Conservation (phyloP, 2,888 invertebrate genomes). For the Oscheius sp. region DNA sequence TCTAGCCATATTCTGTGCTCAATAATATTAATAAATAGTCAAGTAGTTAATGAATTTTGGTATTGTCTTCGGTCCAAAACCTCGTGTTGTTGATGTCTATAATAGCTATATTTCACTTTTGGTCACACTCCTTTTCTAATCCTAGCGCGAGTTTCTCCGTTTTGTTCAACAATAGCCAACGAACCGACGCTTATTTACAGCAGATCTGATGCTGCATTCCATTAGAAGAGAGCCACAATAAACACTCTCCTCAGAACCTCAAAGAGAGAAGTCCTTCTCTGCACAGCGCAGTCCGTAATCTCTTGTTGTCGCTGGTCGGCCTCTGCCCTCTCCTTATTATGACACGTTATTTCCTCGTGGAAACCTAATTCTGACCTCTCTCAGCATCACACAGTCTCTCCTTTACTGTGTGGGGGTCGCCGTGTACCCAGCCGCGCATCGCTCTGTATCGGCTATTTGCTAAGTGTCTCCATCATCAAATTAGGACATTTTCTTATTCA, state of each 20-base stretch:
- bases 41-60: too few species aligned
- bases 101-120: slow-evolving; percentile 10
- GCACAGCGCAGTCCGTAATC: slow-evolving; percentile 26
- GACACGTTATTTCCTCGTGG: slow-evolving; percentile 23
- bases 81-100: not conserved
- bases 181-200: slow-evolving; percentile 18
- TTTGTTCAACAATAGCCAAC: not conserved
- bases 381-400: slow-evolving; percentile 4
- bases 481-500: slow-evolving; percentile 32
- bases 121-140: slow-evolving; percentile 14
- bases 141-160: slow-evolving; percentile 5
- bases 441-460: slow-evolving; percentile 35
- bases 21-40: too few species aligned
- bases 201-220: slow-evolving; percentile 17
- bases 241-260: slow-evolving; percentile 29
- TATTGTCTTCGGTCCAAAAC: too few species aligned
- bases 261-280: slow-evolving; percentile 15
- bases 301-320: slow-evolving; percentile 33
- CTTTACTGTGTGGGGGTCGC: slow-evolving; percentile 32
- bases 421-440: slow-evolving; percentile 33
- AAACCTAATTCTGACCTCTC: slow-evolving; percentile 31
- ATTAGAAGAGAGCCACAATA: slow-evolving; percentile 6
- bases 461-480: slow-evolving; percentile 34
- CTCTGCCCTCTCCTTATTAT: slow-evolving; percentile 31
- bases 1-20: not conserved